Base-by-base conservation (phyloP, 2,113 vertebrate genomes). In the Cyprinodon tularosa region DNA sequence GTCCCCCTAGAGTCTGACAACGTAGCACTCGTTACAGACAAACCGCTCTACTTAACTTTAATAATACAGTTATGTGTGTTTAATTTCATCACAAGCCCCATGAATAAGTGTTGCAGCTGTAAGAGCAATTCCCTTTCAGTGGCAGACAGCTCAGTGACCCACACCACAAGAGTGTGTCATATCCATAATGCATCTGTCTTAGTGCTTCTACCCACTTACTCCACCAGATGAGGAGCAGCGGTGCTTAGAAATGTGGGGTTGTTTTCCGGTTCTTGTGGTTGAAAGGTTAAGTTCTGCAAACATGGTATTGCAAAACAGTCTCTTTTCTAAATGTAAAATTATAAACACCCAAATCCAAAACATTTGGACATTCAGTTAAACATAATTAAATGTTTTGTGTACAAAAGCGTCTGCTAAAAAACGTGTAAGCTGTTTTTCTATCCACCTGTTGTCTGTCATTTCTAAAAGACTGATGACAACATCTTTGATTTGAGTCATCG, bases 41-140 rank as follows among this genome's bases (percentile, higher is more conserved):
- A 84, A 88, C 78, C 81, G 50, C 83, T 84, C 80, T 62, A 84
- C 81, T 84, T 85, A 83, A 80, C 76, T 90, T 57, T 91, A 84
- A 88, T 91, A 85, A 90, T 88, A 84, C 88, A 86, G 89, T 91
- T 90, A 91, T 76, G 83, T 86, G 86, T 86, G 84, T 82, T 92
- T 91, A 90, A 92, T 92, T 88, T 71, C 78, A 89, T 91, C 75
- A 77, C 82, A 68, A 53, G 62, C 70, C 44, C 48, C 62, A 65
- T 57, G 50, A 13, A 12, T 45, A 66, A 64, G 68, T 70, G 86
- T 72, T 75, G 77, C 70, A 4, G 36, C 81, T 62, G 63, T 76
- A 76, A 84, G 71, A 78, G 68, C 69, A 61, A 77, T 44, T 76
- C 72, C 81, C 78, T 45, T 80, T 91, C 87, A 81, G 40, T 47